Evolutionary conservation across 2,797 vertebrate genomes (phyloP), one percentile per base, ranked within the genome.

Genomic region (Threskiornis aethiopicus): DNA sequence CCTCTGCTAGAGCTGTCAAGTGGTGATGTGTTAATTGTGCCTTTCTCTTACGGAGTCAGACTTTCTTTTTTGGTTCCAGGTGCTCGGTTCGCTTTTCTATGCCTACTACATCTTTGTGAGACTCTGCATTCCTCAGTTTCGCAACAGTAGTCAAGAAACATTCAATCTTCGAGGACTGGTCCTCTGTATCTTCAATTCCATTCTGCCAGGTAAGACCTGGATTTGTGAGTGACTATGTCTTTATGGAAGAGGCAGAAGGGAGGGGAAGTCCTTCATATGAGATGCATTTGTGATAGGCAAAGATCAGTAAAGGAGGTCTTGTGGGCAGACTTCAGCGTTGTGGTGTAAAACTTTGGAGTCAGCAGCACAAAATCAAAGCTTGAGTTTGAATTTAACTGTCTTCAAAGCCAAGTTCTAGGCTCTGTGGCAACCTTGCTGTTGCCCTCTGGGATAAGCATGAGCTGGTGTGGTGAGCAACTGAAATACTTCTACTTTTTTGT

Each of bases 111-210:
- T 99, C 85, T 99, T 99, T 96, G 99, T 99, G 95, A 98, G 99
- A 67, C 99, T 99, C 84, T 99, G 99, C 93, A 98, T 99, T 93
- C 99, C 99, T 66, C 98, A 98, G 95, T 99, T 99, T 92, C 98
- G 91, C 82, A 99, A 98, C 92, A 98, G 99, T 61, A 98, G 98
- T 77, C 98, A 98, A 92, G 99, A 99, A 96, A 98, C 99, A 25
- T 99, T 99, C 96, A 99, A 99, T 75, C 98, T 99, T 82, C 98
- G 99, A 55, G 98, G 98, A 87, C 98, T 99, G 97, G 99, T 99
- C 67, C 99, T 99, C 14, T 99, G 99, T 89, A 98, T 99, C 67
- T 99, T 99, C 96, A 99, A 99, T 97, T 99, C 99, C 90, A 99
- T 99, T 94, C 97, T 99, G 70, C 99, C 99, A 98, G 99, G 99